Conservation (phyloP, 1,140 invertebrate species). For the Pissodes strobi region DNA sequence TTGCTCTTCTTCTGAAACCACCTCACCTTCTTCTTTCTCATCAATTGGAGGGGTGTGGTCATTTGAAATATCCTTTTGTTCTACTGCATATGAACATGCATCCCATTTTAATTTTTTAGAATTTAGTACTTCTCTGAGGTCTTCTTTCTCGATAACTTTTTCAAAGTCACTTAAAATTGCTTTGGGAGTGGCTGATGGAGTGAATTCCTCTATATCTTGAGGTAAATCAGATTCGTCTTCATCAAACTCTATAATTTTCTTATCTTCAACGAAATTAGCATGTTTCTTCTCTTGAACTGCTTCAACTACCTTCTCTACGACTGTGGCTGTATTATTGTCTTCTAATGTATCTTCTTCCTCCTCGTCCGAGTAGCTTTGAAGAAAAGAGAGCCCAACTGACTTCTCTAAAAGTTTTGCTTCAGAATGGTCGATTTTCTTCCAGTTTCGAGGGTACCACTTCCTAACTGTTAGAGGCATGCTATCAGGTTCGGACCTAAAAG, state of each 20-base stretch:
- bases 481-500: background rate
- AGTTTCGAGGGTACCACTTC: constrained; percentile 47
- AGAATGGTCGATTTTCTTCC: constrained; percentile 33
- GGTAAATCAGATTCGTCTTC: constrained; percentile 1
- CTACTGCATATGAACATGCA: too few species aligned
- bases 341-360: too few species aligned
- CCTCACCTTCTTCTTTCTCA: background rate
- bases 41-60: background rate
- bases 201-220: constrained; percentile 2
- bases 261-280: background rate
- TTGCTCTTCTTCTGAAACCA: background rate
- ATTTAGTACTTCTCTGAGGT: background rate
- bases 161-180: background rate
- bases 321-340: too few species aligned
- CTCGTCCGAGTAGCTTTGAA: constrained; percentile 49
- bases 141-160: background rate
- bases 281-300: constrained; percentile 13
- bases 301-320: too few species aligned
- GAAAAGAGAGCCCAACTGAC: constrained; percentile 48
- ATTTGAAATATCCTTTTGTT: too few species aligned
- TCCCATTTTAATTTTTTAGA: background rate
- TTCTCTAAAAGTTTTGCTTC: constrained; percentile 47
- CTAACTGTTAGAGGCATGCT: constrained; percentile 4
- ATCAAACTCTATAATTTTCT: background rate
- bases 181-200: background rate